Percentiles rank a stretch among this genome's conserved stretches.
Evolutionary conservation across 2,113 vertebrate species (phyloP).

Genomic region (Lethenteron camtschaticum): DNA sequence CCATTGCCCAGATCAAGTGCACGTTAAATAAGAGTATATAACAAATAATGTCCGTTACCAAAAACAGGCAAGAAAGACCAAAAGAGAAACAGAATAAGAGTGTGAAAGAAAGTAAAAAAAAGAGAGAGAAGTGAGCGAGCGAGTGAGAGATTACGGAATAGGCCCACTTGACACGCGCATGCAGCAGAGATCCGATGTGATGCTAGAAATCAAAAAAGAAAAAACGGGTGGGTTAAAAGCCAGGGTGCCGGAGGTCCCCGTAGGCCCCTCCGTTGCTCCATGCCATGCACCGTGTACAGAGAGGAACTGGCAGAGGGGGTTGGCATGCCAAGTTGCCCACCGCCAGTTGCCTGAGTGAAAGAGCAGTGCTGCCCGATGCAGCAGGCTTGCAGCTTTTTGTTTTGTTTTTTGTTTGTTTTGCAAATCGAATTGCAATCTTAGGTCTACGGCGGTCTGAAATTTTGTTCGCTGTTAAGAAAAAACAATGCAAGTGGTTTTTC

Average conservation of each 20-base stretch:
- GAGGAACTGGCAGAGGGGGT: slow-evolving; percentile 7
- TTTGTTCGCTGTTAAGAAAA: no score
- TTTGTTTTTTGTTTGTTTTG: no score
- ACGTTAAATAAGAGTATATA: no score
- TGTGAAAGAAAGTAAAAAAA: background rate
- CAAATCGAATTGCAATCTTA: no score
- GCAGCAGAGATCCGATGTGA: background rate
- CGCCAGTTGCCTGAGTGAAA: background rate
- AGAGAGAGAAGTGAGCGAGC: background rate
- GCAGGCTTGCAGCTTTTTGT: background rate
- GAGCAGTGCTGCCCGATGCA: background rate
- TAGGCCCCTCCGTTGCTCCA: background rate
- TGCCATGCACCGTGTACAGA: slow-evolving; percentile 9
- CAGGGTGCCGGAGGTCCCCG: background rate
- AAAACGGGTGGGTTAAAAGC: background rate
- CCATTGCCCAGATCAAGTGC: no score
- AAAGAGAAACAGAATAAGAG: background rate
- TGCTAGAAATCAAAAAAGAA: slow-evolving; percentile 1
- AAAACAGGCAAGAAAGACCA: background rate
- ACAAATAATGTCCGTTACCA: background rate
- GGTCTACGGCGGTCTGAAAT: no score
- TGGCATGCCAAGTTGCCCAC: slow-evolving; percentile 2
- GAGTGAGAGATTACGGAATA: background rate
- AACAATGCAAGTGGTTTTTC: slow-evolving; percentile 2
- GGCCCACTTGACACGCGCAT: background rate